Evolutionary conservation across 1,140 invertebrate species (phyloP), one percentile per base, ranked within the genome.

Genomic region (Oreohelix idahoensis): DNA sequence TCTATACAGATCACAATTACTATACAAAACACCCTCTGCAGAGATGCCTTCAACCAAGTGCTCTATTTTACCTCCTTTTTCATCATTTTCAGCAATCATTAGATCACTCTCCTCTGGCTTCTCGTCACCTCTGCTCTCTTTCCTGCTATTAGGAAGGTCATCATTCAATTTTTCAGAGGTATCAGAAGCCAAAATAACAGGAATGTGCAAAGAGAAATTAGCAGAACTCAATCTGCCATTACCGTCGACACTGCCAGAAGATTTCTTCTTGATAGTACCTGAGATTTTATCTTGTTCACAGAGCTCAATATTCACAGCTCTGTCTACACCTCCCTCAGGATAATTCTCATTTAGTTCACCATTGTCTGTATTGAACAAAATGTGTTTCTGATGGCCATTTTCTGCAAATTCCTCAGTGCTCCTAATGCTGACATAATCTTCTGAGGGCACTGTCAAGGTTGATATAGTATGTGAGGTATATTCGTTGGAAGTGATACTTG

Each of bases 371-470:
- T 69, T 84, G 39, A 39, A 23, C 38, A 82, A 76, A 35, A n/a
- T 49, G 38, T 70, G 69, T 10, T 35, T 17, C n/a, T 20, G 69
- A 35, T 36, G 45, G 15, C 23, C 29, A 38, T 20, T 32, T 32
- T 81, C 83, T 23, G 73, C 29, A 5, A 86, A 84, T 49, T 89
- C 88, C 26, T 96, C 97, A 91, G 97, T 97, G 88, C 96, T 97
- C 84, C 96, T 95, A 87, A 97, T 94, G 32, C 97, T 98, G 32
- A 96, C 93, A 13, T 96, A 97, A 93, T 98, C 97, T 91, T 98
- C 97, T 90, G 96, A 97, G 63, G 96, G 96, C 80, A 98, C 93
- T 91, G 97, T 98, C 51, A 96, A 96, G 71, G 96, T 96, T 11
- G 97, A 98, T 35, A 97, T 96, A 45, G 97, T 96, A 93, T 97